Evolutionary conservation across 1,140 invertebrate genomes (phyloP).

Genomic region (Aphidius ervi): DNA sequence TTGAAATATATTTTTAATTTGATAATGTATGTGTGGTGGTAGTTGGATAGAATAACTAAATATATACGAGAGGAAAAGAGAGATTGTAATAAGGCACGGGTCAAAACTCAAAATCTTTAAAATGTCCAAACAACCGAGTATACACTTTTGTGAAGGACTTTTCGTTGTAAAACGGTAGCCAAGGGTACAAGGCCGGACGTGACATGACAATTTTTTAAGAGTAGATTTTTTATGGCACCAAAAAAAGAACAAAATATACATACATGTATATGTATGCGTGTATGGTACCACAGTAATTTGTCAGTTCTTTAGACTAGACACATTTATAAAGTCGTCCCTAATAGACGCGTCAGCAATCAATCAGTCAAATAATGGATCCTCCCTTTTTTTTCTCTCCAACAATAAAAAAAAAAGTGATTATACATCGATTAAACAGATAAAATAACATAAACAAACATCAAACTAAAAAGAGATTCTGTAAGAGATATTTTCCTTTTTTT

Average conservation of each 20-base stretch:
- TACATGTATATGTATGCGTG: no score
- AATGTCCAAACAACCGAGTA: slow-evolving; percentile 24
- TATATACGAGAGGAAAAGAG: no score
- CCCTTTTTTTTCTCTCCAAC: neutral
- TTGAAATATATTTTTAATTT: no score
- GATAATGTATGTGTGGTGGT: no score
- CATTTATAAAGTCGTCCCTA: slow-evolving; percentile 21
- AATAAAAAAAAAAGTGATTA: neutral
- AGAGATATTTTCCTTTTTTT: no score
- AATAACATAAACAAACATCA: neutral
- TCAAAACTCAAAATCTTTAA: slow-evolving; percentile 18
- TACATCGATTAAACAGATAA: neutral
- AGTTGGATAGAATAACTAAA: no score
- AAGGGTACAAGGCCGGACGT: slow-evolving; percentile 30
- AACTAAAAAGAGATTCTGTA: no score
- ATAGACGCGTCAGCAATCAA: slow-evolving; percentile 34
- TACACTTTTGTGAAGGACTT: slow-evolving; percentile 9
- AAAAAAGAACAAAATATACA: neutral
- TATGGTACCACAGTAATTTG: neutral
- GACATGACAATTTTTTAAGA: slow-evolving; percentile 34
- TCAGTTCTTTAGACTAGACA: neutral
- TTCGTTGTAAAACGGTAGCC: slow-evolving; percentile 14
- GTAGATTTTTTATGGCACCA: neutral
- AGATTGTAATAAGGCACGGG: slow-evolving; percentile 4
- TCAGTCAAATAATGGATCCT: slow-evolving; percentile 35